phyloP scores from a whole-genome alignment of 2,888 invertebrate species.

The Stratiomys singularior region DNA sequence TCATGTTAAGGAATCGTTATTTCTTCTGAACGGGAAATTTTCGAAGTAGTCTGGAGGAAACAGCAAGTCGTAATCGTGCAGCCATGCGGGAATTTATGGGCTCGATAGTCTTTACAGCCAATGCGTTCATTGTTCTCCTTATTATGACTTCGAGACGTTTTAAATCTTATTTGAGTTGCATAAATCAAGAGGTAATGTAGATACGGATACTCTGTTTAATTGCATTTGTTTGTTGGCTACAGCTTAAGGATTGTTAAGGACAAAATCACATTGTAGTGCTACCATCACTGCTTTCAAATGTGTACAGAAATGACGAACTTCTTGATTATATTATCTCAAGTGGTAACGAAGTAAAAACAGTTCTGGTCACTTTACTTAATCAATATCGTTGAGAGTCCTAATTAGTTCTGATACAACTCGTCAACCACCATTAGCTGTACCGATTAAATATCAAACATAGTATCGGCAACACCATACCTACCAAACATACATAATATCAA shows the following conservation, averaged over 20 bases:
- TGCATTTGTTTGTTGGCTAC: background rate
- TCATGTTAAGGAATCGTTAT: background rate
- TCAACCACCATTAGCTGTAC: background rate
- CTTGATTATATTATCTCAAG: too few species aligned
- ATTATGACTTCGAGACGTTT: background rate
- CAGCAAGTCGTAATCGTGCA: too few species aligned
- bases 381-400: background rate
- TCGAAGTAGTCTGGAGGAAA: too few species aligned
- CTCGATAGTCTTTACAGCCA: background rate
- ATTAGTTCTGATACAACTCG: background rate
- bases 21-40: too few species aligned
- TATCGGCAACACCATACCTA: background rate
- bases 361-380: background rate
- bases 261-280: too few species aligned
- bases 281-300: too few species aligned
- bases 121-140: slow-evolving; percentile 8
- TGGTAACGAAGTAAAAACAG: background rate
- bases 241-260: too few species aligned
- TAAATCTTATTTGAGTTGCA: background rate
- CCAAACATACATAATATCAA: background rate
- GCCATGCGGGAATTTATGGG: background rate
- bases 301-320: too few species aligned
- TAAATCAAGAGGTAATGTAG: slow-evolving; percentile 8
- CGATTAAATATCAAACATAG: background rate
- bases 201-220: slow-evolving; percentile 1